Base-by-base conservation (phyloP, 2,888 invertebrate species). In the Cecidostiba fungosa region DNA sequence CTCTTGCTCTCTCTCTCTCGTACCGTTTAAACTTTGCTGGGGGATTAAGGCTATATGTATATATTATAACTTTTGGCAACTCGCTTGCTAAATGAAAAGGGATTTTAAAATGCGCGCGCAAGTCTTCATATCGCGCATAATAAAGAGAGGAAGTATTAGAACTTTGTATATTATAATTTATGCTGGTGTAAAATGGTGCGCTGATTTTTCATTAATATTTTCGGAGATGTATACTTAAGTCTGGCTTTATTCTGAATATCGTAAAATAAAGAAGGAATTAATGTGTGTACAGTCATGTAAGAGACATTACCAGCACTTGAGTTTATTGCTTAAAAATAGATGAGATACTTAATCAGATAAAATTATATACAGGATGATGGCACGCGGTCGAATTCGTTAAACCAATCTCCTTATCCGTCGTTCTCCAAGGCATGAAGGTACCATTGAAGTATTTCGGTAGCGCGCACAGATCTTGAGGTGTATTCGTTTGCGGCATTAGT, bases 361-460 rank as follows among this genome's bases (percentile, higher is more conserved):
- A 32, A 32, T 32, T 3, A 32, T 32, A 32, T 3, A 32, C 14
- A 66, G 66, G 66, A 16, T 29, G 12, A 3, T 66, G 66, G 29
- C 66, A 66, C n/a, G 26, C 14, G 26, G 66, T 14, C 23, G 66
- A 66, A 66, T 26, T 16, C 12, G 16, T 66, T 0, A 4, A 12
- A 66, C 14, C 26, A 26, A 66, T 26, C 23, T 4, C n/a, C 0
- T 73, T 19, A 6, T 69, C 23, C 23, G 16, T n/a, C 16, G 19
- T 79, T 16, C 74, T 85, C 92, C 92, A 92, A 0, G 92, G 92
- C 91, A 92, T 90, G 92, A 92, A 92, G 0, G 88, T 87, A 19
- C 90, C 91, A 81, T 89, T 88, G 72, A 89, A 90, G 54, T 90
- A 29, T 26, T 85, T 77, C 1, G 92, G 92, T 87, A 80, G 88